Base-by-base conservation (phyloP, 2,797 vertebrate genomes). In the Enteromius treurensis region DNA sequence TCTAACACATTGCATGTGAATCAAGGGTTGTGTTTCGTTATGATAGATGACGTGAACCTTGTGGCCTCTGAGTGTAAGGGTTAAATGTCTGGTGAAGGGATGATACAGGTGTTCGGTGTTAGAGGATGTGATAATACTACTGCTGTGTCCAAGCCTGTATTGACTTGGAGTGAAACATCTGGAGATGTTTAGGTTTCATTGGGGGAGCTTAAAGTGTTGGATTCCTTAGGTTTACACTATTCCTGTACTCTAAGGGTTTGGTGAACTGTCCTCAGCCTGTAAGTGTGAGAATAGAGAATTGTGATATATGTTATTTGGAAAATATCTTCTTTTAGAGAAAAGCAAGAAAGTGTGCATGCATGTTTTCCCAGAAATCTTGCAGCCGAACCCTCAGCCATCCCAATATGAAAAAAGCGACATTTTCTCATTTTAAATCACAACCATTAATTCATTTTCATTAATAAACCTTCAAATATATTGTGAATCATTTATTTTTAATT, bases 111-210 rank as follows among this genome's bases (percentile, higher is more conserved):
- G 81, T 83, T 77, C 19, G 34, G 65, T 42, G 34, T 77, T 83
- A 70, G 23, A 55, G 21, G 51, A 77, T 47, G 40, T 77, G 51
- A 60, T 60, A 49, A 45, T 26, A 62, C 70, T 82, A 70, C 86
- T 62, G 82, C 74, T 76, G 53, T 68, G 37, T 32, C 29, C 5
- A 47, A 64, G 51, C 26, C 40, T 71, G 51, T 17, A 5, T 49
- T 70, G 64, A 26, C 45, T 62, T 67, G 15, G 82, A 80, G 45
- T 45, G 26, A 70, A 75, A 32, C 89, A 90, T 85, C 83, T 90
- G 87, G 83, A 88, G 86, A 71, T 55, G 32, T 77, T 86, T 80
- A n/a, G n/a, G 10, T 37, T 47, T 40, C 65, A 40, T 51, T 37
- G 23, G 68, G 21, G 23, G 37, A 58, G 37, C 4, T 34, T 29